These are phyloP conservation scores for Eira barbara DNA, from an alignment of 2,113 vertebrate genomes.

Conservation along the genomic window DNA sequence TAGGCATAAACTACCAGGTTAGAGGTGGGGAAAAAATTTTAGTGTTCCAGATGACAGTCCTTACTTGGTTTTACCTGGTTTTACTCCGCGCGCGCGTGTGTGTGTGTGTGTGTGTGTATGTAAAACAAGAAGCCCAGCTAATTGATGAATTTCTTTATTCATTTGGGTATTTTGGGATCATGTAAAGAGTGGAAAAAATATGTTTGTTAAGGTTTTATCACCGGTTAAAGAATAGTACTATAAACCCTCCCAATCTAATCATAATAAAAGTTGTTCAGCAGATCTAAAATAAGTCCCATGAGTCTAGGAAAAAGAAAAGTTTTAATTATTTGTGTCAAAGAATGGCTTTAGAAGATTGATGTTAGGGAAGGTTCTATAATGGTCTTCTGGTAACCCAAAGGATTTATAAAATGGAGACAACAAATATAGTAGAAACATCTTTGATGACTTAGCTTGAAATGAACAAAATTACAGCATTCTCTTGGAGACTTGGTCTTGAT, in stretches of 20 bases:
- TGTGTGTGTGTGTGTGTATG: not conserved
- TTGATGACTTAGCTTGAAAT: conserved; percentile 29
- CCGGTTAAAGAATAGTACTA: not conserved
- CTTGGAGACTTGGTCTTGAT: not conserved
- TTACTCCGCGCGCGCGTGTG: not conserved
- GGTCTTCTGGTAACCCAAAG: not conserved
- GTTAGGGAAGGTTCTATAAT: not conserved
- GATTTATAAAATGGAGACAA: conserved; percentile 23
- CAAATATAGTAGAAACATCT: not conserved
- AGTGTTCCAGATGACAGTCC: not conserved
- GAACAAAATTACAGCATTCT: conserved; percentile 32
- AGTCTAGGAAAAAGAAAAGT: not conserved
- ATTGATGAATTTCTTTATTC: conserved; percentile 16
- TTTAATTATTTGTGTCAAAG: not conserved
- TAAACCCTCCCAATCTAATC: not conserved
- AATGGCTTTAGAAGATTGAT: conserved; percentile 39
- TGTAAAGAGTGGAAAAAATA: conserved; percentile 5
- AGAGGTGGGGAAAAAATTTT: not conserved
- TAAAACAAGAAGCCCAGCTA: conserved; percentile 1
- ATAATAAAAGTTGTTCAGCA: not conserved
- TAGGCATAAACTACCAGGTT: not conserved
- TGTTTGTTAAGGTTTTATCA: not conserved
- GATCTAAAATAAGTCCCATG: conserved; percentile 20
- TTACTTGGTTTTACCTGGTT: not conserved
- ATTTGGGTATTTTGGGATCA: not conserved